Percentiles rank a stretch among this genome's conserved stretches.
Conservation (phyloP, 2,888 invertebrate species). For the Teinopalpus imperialis region DNA sequence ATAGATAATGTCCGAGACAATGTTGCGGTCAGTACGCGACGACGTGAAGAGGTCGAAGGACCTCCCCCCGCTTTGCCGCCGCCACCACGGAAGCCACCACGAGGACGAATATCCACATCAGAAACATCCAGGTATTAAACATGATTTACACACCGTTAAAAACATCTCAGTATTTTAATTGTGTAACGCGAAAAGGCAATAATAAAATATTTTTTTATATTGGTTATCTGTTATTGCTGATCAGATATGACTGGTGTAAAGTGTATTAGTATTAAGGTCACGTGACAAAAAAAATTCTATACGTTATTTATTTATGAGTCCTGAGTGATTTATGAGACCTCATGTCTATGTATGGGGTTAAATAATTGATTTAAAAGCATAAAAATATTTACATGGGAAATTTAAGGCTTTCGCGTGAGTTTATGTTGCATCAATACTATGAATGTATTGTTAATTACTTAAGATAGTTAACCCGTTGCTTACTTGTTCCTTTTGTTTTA, state of each 20-base stretch:
- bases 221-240: constrained; percentile 1
- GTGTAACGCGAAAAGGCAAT: too few relatives aligned
- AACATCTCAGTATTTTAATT: not conserved
- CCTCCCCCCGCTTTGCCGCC: constrained; percentile 72
- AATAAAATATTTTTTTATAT: constrained; percentile 12
- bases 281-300: constrained; percentile 3
- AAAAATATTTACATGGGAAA: too few relatives aligned
- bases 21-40: constrained; percentile 54
- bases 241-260: constrained; percentile 1
- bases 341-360: too few relatives aligned
- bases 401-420: too few relatives aligned
- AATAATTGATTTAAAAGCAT: too few relatives aligned
- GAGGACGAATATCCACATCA: constrained; percentile 48
- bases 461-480: too few relatives aligned
- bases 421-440: too few relatives aligned
- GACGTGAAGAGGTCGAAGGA: constrained; percentile 62
- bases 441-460: too few relatives aligned
- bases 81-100: constrained; percentile 65
- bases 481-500: too few relatives aligned
- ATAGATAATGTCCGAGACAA: constrained; percentile 64
- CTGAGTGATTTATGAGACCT: too few relatives aligned
- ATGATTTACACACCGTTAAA: not conserved
- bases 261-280: too few relatives aligned
- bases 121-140: constrained; percentile 58
- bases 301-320: too few relatives aligned